Percentiles rank a stretch among this genome's conserved stretches.
Evolutionary conservation across 2,888 invertebrate species (phyloP).

Genomic region (Euspilapteryx auroguttella): DNA sequence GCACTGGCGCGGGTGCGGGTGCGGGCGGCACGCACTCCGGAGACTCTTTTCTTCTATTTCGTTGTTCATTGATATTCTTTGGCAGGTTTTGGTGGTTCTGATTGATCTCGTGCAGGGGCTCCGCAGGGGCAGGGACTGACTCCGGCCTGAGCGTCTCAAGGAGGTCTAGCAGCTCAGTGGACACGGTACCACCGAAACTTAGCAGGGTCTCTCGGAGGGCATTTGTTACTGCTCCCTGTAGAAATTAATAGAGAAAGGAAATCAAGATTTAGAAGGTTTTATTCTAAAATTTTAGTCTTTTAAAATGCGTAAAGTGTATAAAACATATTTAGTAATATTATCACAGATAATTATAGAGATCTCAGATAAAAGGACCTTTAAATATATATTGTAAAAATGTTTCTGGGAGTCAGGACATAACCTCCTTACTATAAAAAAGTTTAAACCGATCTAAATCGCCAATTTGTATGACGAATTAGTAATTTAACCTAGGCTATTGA

Average conservation of each 20-base stretch:
- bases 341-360: not conserved
- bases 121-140: slow-evolving; percentile 8
- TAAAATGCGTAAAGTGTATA: not conserved
- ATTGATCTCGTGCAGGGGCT: slow-evolving; percentile 19
- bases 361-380: too few species aligned
- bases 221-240: slow-evolving; percentile 47
- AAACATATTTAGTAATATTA: not conserved
- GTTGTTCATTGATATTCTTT: slow-evolving; percentile 10
- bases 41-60: not conserved
- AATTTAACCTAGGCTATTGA: too few species aligned
- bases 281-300: too few species aligned
- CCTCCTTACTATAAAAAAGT: too few species aligned
- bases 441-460: too few species aligned
- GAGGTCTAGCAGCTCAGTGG: slow-evolving; percentile 27
- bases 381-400: too few species aligned
- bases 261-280: too few species aligned
- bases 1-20: not conserved
- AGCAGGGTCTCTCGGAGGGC: slow-evolving; percentile 44
- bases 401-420: too few species aligned
- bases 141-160: slow-evolving; percentile 18
- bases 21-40: not conserved
- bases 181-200: slow-evolving; percentile 42
- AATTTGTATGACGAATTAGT: too few species aligned
- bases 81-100: slow-evolving; percentile 20
- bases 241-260: too few species aligned